Percentiles rank a stretch among this genome's conserved stretches.
These are phyloP conservation scores for Epinephelus cyanopodus DNA, from an alignment of 2,113 vertebrate genomes.

Conservation along the genomic window DNA sequence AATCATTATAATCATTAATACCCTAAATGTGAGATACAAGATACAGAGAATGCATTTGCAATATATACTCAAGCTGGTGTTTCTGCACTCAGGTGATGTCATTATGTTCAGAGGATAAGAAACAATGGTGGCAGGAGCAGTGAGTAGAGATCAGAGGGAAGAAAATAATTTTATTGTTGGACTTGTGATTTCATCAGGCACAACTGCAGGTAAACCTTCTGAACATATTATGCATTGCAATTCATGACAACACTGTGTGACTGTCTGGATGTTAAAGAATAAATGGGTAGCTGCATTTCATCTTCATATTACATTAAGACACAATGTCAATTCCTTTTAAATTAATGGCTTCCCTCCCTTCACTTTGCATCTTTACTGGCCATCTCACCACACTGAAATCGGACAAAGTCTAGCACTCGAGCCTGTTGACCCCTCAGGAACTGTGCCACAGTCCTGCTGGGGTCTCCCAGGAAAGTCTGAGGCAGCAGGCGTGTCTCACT, in stretches of 20 bases:
- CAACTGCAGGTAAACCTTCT: neutral
- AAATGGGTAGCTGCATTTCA: slow-evolving; percentile 10
- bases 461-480: slow-evolving; percentile 89
- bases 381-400: slow-evolving; percentile 91
- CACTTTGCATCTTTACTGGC: slow-evolving; percentile 59
- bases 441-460: slow-evolving; percentile 89
- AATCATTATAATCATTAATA: too few relatives aligned
- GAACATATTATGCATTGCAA: slow-evolving; percentile 19
- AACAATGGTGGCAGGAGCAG: too few relatives aligned
- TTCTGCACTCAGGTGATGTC: too few relatives aligned
- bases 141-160: too few relatives aligned
- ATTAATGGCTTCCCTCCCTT: slow-evolving; percentile 10
- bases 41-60: too few relatives aligned
- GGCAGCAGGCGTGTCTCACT: slow-evolving; percentile 90
- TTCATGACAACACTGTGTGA: slow-evolving; percentile 28
- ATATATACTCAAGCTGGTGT: too few relatives aligned
- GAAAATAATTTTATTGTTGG: slow-evolving; percentile 51
- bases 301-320: slow-evolving; percentile 30
- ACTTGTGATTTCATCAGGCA: slow-evolving; percentile 34
- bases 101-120: too few relatives aligned
- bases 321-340: neutral
- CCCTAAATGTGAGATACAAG: too few relatives aligned
- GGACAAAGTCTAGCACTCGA: slow-evolving; percentile 89
- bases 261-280: slow-evolving; percentile 2
- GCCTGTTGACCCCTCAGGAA: slow-evolving; percentile 86